A percentile compares a stretch with the other conserved stretches of the same genome.
Conservation (phyloP, 2,797 vertebrate species). For the Peromyscus aztecus region DNA sequence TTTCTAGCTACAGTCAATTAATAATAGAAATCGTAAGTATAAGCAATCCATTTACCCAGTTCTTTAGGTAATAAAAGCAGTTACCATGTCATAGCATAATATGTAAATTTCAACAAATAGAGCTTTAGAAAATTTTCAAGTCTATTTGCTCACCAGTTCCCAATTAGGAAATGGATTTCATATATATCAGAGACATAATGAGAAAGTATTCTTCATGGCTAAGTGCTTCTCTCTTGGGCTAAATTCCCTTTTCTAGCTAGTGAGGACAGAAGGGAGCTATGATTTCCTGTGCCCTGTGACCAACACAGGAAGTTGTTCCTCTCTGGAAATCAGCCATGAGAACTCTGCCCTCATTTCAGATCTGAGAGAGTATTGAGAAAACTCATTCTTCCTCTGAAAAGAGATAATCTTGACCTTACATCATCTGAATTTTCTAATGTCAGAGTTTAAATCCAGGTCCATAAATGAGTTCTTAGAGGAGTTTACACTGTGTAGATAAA, state of each 20-base stretch:
- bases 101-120: slow-evolving; percentile 4
- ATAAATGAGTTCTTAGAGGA: slow-evolving; percentile 20
- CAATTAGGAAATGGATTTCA: neutral
- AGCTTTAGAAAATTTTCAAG: neutral
- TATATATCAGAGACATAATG: neutral
- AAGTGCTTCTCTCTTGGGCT: neutral
- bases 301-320: neutral
- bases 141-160: slow-evolving; percentile 15
- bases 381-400: neutral
- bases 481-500: neutral
- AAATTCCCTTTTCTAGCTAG: neutral
- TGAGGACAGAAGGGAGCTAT: neutral
- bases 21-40: slow-evolving; percentile 46
- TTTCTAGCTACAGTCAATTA: slow-evolving; percentile 22
- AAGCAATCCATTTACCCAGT: slow-evolving; percentile 40
- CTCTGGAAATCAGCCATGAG: neutral
- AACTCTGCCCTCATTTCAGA: neutral
- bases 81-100: neutral
- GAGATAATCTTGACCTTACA: neutral
- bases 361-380: neutral
- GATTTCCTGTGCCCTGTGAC: neutral
- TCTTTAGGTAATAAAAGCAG: slow-evolving; percentile 48
- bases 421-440: neutral
- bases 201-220: neutral
- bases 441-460: neutral